These are phyloP conservation scores for Eubasilissa regina DNA, from an alignment of 1,140 invertebrate genomes.

Conservation along the genomic window DNA sequence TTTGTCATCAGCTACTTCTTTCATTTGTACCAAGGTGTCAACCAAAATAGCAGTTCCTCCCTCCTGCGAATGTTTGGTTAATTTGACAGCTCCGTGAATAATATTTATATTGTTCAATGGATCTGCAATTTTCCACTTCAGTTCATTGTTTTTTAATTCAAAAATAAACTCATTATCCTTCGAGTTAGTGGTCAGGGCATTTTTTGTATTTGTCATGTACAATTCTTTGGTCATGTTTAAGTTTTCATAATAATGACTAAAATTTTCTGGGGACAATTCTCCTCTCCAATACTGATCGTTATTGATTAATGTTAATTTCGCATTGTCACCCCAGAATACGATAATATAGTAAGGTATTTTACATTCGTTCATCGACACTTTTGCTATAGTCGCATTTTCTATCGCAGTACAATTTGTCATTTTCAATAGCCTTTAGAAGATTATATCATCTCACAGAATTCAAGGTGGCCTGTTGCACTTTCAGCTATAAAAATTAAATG, in stretches of 20 bases:
- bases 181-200: conserved; percentile 21
- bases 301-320: conserved; percentile 42
- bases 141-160: conserved; percentile 34
- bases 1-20: conserved; percentile 30
- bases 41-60: conserved; percentile 45
- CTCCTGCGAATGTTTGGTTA: conserved; percentile 31
- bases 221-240: conserved; percentile 44
- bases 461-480: too few species aligned
- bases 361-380: conserved; percentile 37
- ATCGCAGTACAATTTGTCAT: not conserved
- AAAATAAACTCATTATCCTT: conserved; percentile 25
- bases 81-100: conserved; percentile 44
- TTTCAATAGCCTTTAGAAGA: not conserved
- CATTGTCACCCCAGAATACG: conserved; percentile 37
- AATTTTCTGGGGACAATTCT: conserved; percentile 32
- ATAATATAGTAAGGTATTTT: conserved; percentile 46
- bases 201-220: conserved; percentile 45
- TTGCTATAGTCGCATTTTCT: conserved; percentile 41
- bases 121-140: conserved; percentile 45
- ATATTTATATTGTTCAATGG: conserved; percentile 17
- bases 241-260: conserved; percentile 42
- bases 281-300: conserved; percentile 48
- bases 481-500: too few species aligned
- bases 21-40: conserved; percentile 45
- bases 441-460: too few species aligned